These are phyloP conservation scores for Punctoribates punctum DNA, from an alignment of 2,888 invertebrate species.

Conservation along the genomic window DNA sequence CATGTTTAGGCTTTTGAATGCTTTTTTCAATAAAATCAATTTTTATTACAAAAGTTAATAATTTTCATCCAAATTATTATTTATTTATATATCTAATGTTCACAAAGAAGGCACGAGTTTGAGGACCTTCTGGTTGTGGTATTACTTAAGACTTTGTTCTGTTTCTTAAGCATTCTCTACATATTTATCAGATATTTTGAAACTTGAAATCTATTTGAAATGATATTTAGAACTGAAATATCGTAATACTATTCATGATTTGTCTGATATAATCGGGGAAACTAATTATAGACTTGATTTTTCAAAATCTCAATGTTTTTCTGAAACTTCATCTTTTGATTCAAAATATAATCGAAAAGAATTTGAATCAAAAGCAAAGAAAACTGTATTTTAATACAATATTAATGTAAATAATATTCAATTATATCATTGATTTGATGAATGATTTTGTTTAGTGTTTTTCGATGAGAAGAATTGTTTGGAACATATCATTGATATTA, in stretches of 20 bases:
- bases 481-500: not conserved
- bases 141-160: not conserved
- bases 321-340: too few species aligned
- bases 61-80: not conserved
- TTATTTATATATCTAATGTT: not conserved
- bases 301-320: too few species aligned
- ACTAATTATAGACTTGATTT: too few species aligned
- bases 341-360: too few species aligned
- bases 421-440: not conserved
- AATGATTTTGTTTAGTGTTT: not conserved
- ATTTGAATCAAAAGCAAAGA: too few species aligned
- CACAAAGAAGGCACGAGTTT: slow-evolving; percentile 31
- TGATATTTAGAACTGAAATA: not conserved
- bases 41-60: slow-evolving; percentile 8
- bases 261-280: too few species aligned
- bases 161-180: slow-evolving; percentile 11
- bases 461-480: slow-evolving; percentile 13
- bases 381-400: not conserved
- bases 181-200: not conserved
- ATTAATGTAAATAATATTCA: slow-evolving; percentile 3
- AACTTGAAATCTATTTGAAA: not conserved
- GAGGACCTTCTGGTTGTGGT: slow-evolving; percentile 21
- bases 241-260: not conserved
- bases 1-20: not conserved
- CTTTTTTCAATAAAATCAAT: not conserved